A percentile compares a stretch with the other conserved stretches of the same genome.
phyloP scores from a whole-genome alignment of 2,113 vertebrate species.

The Gulo gulo region DNA sequence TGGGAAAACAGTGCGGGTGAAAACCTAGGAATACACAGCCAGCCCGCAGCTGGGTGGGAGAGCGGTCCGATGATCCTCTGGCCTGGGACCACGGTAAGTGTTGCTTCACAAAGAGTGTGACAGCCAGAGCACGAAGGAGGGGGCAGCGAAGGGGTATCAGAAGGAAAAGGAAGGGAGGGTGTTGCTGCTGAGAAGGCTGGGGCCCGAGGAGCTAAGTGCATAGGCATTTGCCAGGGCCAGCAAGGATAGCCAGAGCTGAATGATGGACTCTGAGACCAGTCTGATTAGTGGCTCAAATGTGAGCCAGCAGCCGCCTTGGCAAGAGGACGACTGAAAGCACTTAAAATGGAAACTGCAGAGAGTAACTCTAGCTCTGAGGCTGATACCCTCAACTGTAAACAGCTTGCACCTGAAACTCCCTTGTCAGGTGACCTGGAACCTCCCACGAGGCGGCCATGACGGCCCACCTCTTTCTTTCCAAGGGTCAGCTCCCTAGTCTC shows the following conservation, averaged over 20 bases:
- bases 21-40: background rate
- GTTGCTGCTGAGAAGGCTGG: background rate
- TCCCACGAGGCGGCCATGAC: background rate
- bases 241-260: background rate
- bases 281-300: background rate
- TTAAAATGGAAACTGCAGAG: slow-evolving; percentile 55
- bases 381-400: slow-evolving; percentile 34
- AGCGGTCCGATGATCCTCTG: background rate
- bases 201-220: background rate
- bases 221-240: background rate
- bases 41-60: background rate
- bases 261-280: background rate
- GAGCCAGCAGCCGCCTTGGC: background rate
- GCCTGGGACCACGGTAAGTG: background rate
- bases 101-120: background rate
- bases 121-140: background rate
- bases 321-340: background rate
- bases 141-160: background rate
- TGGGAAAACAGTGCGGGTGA: background rate
- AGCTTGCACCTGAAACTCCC: slow-evolving; percentile 42
- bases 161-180: background rate
- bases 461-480: background rate
- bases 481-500: background rate
- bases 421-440: slow-evolving; percentile 21
- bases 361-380: slow-evolving; percentile 58